phyloP scores from a whole-genome alignment of 30 jellyfish, hydroid and myxozoan genomes.

The Turritopsis rubra region DNA sequence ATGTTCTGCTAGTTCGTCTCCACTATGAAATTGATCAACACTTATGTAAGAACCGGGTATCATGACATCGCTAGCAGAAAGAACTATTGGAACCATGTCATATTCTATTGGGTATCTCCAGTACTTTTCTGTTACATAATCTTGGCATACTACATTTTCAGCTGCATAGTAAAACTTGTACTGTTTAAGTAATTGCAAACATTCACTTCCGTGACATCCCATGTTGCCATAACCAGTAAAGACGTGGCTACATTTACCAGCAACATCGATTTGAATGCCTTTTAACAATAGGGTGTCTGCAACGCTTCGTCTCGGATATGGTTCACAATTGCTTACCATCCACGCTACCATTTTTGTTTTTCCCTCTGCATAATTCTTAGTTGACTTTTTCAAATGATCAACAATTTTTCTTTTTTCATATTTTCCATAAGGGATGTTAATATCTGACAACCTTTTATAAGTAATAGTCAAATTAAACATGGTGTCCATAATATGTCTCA shows the following conservation, averaged over 20 bases:
- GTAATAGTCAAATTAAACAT: slow-evolving; percentile 76
- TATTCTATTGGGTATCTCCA: slow-evolving; percentile 62
- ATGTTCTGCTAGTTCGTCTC: slow-evolving; percentile 38
- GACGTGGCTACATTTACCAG: slow-evolving; percentile 48
- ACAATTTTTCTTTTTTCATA: not conserved
- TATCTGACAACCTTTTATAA: slow-evolving; percentile 55
- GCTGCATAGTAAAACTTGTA: slow-evolving; percentile 67
- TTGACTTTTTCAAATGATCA: not conserved
- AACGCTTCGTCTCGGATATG: slow-evolving; percentile 30
- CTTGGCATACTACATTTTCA: slow-evolving; percentile 71
- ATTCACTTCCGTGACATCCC: slow-evolving; percentile 51
- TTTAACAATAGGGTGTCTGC: slow-evolving; percentile 39
- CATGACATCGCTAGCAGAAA: slow-evolving; percentile 46
- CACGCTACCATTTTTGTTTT: slow-evolving; percentile 62
- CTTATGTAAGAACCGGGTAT: slow-evolving; percentile 60
- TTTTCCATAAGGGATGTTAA: slow-evolving; percentile 53
- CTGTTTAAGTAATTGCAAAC: slow-evolving; percentile 32
- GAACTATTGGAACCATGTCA: slow-evolving; percentile 57
- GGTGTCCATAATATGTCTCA: slow-evolving; percentile 4
- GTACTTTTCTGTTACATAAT: slow-evolving; percentile 77
- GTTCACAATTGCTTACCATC: slow-evolving; percentile 78
- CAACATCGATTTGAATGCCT: slow-evolving; percentile 47
- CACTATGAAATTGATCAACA: slow-evolving; percentile 43
- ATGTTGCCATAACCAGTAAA: slow-evolving; percentile 22
- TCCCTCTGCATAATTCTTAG: slow-evolving; percentile 47